Base-by-base conservation (phyloP, 2,888 invertebrate species). In the Drosophila fulvimacula region DNA sequence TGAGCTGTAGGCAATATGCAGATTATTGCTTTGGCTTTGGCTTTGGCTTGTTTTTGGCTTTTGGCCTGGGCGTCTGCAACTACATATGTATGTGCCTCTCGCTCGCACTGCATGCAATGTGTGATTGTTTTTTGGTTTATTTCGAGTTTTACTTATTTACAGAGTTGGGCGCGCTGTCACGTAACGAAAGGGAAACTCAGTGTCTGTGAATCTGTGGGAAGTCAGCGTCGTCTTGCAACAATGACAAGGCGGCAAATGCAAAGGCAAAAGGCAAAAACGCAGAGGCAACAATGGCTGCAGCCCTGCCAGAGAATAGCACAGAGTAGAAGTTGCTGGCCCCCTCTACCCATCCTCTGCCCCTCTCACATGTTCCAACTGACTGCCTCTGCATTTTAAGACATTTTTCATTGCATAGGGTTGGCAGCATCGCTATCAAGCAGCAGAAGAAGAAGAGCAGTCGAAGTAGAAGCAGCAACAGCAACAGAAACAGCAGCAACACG, bases 181-280 rank as follows among this genome's bases (percentile, higher is more conserved):
- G 88, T 82, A 82, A 82, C 88, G 81, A 82, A 82, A 82, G 81
- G 85, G 81, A 82, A 82, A 82, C 88, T 81, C 75, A 1, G 6
- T 70, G 55, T 73, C 58, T 56, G 56, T 65, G 73, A 66, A 72
- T 85, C 81, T 87, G 81, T 82, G 88, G 88, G 88, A 82, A 87
- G 81, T 76, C 85, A 82, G 49, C 82, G 81, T 30, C 30, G 30
- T 82, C 82, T 84, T 75, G 79, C 81, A 64, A 69, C 81, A 82
- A 84, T 82, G 81, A 87, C 81, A 82, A 68, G 74, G 66, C 86
- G 74, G 75, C 76, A 49, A 58, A 67, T 13, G 51, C 52, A 73
- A 76, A 62, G 75, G 67, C 77, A 61, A 55, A 48, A 27, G 27
- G 27, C 63, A 60, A 38, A 41, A 30, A 30, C 15, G 62, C 76